Base-by-base conservation (phyloP, 2,888 invertebrate species). In the Leucoma salicis region DNA sequence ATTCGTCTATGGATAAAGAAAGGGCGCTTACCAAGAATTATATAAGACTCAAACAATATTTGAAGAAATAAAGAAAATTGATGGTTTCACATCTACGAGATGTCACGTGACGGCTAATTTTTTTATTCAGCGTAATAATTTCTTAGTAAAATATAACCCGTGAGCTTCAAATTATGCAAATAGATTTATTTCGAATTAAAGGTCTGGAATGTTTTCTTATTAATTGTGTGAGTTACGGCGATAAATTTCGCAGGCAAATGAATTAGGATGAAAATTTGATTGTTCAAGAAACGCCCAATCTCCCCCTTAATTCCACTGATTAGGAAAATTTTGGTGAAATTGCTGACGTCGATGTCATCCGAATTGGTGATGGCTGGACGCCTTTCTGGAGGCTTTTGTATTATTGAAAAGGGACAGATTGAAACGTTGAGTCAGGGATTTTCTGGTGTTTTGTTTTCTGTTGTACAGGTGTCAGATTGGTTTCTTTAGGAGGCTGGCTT, bases 141-240 rank as follows among this genome's bases (percentile, higher is more conserved):
- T n/a, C n/a, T n/a, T n/a, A n/a, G n/a, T n/a, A n/a, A n/a, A n/a
- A n/a, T n/a, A 27, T 27, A 11, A 3, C 11, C 10, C 14, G 16
- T 10, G 31, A 32, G 24, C 42, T 52, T 45, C 29, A 46, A 46
- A 61, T 58, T 59, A 46, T 40, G 35, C 35, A 45, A 29, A 46
- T 41, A 46, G 46, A 49, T 53, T 57, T 39, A 57, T 32, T 41
- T 46, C 29, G n/a, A 42, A 36, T 46, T 41, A 44, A 12, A 39
- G 35, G 24, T 39, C 35, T 21, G 4, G 13, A 27, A 5, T 47
- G 44, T 46, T 50, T 32, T 41, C 39, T 51, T 51, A 45, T 43
- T 51, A 57, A 55, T 55, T 51, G 33, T 40, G 28, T 15, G 32
- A 35, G 11, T 7, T 21, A 16, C 34, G 29, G 16, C 33, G 28